Evolutionary conservation across 2,888 invertebrate genomes (phyloP).

Genomic region (Yponomeuta sedellus): DNA sequence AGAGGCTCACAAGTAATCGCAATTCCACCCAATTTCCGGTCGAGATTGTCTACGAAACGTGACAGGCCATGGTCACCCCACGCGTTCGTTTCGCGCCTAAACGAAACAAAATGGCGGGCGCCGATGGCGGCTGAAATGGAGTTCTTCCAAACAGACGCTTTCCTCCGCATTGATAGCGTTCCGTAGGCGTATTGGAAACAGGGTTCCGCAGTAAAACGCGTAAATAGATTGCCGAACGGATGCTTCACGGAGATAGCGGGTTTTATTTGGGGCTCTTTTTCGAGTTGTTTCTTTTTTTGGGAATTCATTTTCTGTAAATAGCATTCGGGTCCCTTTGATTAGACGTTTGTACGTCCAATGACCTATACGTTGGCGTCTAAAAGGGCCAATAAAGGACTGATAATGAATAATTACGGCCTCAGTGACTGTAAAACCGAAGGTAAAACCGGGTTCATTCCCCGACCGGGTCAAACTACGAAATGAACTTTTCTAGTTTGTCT

Average conservation of each 20-base stretch:
- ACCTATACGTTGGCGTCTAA: not conserved
- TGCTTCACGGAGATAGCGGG: not conserved
- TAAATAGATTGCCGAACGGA: slow-evolving; percentile 3
- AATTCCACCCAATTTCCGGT: too few species aligned
- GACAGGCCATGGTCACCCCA: not conserved
- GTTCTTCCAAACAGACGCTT: slow-evolving; percentile 1
- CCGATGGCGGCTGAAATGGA: not conserved
- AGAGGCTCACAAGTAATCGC: too few species aligned
- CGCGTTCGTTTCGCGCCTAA: not conserved
- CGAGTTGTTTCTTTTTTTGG: not conserved
- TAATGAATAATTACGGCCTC: too few species aligned
- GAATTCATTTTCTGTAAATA: not conserved
- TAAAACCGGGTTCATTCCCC: too few species aligned
- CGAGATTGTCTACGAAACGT: not conserved
- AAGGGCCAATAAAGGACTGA: not conserved
- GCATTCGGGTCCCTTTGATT: not conserved
- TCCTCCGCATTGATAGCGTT: not conserved
- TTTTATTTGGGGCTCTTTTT: not conserved
- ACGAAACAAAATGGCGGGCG: not conserved
- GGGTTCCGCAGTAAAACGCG: slow-evolving; percentile 3
- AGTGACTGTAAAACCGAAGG: too few species aligned
- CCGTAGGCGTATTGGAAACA: not conserved
- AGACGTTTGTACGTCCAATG: not conserved
- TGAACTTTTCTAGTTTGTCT: too few species aligned
- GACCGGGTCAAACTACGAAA: too few species aligned